Evolutionary conservation across 1,140 invertebrate genomes (phyloP), one percentile per base, ranked within the genome.

Genomic region (Bombus sibiricus): DNA sequence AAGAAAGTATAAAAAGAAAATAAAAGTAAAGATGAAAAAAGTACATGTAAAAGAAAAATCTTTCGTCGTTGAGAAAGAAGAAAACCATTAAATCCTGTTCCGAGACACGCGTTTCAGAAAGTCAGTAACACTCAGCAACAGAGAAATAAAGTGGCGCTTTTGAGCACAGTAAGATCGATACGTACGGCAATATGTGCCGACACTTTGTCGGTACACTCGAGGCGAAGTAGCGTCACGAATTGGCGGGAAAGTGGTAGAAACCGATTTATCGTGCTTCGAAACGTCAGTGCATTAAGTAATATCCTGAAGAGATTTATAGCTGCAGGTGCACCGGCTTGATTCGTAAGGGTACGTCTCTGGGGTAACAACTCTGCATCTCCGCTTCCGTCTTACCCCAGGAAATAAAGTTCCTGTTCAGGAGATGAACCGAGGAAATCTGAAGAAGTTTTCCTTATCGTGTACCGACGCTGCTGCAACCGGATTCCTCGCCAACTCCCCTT

Each of bases 251-350:
- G 72, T 43, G 69, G 43, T n/a, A 59, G 86, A 59, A 75, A 32
- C 22, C 57, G 86, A 89, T 90, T 90, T 90, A 90, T 87, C 86
- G 89, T 64, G 68, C 37, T 66, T 89, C 88, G 81, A 81, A 74
- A 87, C 69, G 89, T 87, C 85, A 72, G 62, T 87, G 85, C 82
- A 85, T 90, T 90, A 89, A 90, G 85, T 87, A 89, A 89, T 89
- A 90, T 89, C 77, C 88, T 69, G 68, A 69, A 66, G 68, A 90
- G 85, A 90, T 90, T 90, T 90, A 89, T 89, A 71, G 85, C n/a
- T 72, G 87, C 69, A 68, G 71, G 68, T 80, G 78, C 71, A 3
- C n/a, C 25, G 64, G 78, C 72, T 59, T 71, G 83, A 72, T 82
- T 80, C 87, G 73, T 53, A 72, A 73, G 83, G 68, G 73, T 53